phyloP scores from a whole-genome alignment of 2,797 vertebrate species.

The Myiotriccus ornatus region DNA sequence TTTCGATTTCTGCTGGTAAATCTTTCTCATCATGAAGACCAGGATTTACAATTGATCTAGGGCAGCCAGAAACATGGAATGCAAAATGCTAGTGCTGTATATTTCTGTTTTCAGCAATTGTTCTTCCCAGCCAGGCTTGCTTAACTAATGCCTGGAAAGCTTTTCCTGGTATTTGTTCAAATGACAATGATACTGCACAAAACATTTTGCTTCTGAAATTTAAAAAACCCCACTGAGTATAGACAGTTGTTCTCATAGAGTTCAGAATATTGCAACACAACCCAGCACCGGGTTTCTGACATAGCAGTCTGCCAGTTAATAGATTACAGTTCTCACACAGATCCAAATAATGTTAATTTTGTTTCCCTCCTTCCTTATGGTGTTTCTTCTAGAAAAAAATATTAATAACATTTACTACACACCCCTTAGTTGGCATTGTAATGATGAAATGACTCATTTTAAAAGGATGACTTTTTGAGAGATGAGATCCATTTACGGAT shows the following conservation, averaged over 20 bases:
- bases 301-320: not conserved
- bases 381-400: not conserved
- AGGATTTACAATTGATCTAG: not conserved
- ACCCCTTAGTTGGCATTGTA: not conserved
- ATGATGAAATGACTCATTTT: not conserved
- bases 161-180: not conserved
- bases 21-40: not conserved
- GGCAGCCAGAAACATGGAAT: not conserved
- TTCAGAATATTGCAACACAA: not conserved
- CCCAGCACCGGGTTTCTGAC: not conserved
- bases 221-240: rapidly evolving
- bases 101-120: not conserved
- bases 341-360: not conserved
- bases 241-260: not conserved
- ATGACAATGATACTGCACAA: not conserved
- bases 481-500: not conserved
- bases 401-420: not conserved
- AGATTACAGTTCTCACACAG: not conserved
- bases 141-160: not conserved
- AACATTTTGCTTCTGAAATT: not conserved
- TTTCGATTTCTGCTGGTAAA: not conserved
- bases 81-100: not conserved
- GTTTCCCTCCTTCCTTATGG: not conserved
- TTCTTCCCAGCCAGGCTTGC: not conserved
- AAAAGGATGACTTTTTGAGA: not conserved